Evolutionary conservation across 2,888 invertebrate genomes (phyloP), one percentile per base, ranked within the genome.

Genomic region (Orthosia gothica): DNA sequence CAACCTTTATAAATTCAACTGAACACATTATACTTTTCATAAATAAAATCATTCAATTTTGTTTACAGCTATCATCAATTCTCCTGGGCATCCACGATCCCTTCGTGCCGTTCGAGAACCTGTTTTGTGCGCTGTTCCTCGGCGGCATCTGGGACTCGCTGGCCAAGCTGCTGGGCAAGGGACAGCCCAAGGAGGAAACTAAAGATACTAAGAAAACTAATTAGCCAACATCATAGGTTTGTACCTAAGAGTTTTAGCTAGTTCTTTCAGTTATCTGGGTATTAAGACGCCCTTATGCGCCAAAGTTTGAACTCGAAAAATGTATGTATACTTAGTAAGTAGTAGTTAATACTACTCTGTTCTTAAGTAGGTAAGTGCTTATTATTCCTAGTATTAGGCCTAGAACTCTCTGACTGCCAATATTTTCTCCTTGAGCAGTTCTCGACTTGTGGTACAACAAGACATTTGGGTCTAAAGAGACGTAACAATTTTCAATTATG

Each of bases 71-170:
- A 79, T 99, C 99, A 32, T 99, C 99, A 13, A 98, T 99, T 90
- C 97, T 99, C 74, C 97, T 99, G 89, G 99, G 99, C 87, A 99
- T 99, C 90, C 99, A 99, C 93, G 99, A 99, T 97, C 99, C 99
- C 55, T 99, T 99, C 96, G 98, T 99, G 90, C 99, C 99, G 18
- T 99, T 99, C 93, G 99, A 99, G 97, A 99, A 99, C 94, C 97
- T 99, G 74, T 98, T 99, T 97, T 99, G 99, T 93, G 99, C 99
- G 32, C 96, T 99, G 68, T 99, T 99, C 97, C 98, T 99, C 95
- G 99, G 99, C 57, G 99, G 99, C 70, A 98, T 99, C 93, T 99
- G 99, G 99, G 99, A 99, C 96, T 99, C 99, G 54, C 97, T 99
- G 91, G 98, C 98, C 81, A 98, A 98, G 93, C 98, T 99, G 79